Conservation (phyloP, 2,113 vertebrate species). For the Arvicanthis niloticus region DNA sequence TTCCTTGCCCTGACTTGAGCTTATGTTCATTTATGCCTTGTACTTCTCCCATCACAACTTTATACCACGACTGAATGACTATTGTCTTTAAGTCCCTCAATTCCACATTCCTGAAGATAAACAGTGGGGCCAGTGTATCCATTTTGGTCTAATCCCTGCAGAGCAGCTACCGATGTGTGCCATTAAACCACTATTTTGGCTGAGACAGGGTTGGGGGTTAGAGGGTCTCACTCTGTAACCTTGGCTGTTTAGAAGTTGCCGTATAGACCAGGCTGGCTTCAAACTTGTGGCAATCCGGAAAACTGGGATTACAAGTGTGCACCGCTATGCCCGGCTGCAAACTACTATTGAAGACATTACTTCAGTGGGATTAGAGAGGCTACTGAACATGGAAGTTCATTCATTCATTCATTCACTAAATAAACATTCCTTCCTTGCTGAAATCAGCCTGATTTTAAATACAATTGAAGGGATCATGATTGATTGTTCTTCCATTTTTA, state of each 20-base stretch:
- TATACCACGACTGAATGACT: not conserved
- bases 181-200: not conserved
- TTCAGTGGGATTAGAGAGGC: not conserved
- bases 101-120: not conserved
- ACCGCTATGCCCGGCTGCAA: not conserved
- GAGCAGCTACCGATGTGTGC: not conserved
- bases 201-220: not conserved
- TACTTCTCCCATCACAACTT: not conserved
- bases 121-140: not conserved
- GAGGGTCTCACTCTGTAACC: not conserved
- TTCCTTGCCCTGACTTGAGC: not conserved
- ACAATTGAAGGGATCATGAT: not conserved
- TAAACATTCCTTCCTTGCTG: not conserved
- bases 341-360: not conserved
- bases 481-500: not conserved
- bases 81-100: not conserved
- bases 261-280: not conserved
- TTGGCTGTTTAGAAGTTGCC: not conserved
- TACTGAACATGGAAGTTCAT: not conserved
- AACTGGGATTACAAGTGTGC: not conserved
- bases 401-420: not conserved
- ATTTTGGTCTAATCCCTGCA: not conserved
- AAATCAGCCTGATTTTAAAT: conserved; percentile 28
- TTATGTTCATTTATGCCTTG: not conserved
- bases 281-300: not conserved